These are phyloP conservation scores for Neosilurus hyrtlii DNA, from an alignment of 2,797 vertebrate genomes.

Conservation along the genomic window DNA sequence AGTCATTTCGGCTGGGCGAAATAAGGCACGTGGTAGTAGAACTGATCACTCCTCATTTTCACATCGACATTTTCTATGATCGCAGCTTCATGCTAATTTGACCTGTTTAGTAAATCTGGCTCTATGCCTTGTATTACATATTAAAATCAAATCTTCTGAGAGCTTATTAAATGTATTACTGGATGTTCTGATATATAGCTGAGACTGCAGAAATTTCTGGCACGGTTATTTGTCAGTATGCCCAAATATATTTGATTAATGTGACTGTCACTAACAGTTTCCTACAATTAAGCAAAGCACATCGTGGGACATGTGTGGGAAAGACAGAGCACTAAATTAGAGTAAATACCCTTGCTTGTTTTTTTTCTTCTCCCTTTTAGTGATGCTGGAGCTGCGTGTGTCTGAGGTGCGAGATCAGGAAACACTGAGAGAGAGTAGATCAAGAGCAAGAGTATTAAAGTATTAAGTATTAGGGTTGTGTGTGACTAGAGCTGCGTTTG, in stretches of 20 bases:
- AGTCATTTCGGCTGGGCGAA: no score
- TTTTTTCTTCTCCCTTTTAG: background rate
- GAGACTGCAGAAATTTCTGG: background rate
- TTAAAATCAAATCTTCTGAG: background rate
- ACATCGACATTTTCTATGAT: no score
- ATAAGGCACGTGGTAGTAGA: no score
- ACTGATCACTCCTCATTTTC: no score
- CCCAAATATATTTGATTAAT: background rate
- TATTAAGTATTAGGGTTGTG: no score
- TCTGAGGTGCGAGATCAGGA: background rate
- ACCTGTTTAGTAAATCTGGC: no score
- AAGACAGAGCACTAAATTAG: constrained; percentile 18
- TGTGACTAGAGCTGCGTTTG: constrained; percentile 11
- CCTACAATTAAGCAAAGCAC: background rate
- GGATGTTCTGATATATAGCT: background rate
- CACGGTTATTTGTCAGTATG: background rate
- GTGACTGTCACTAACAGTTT: constrained; percentile 1
- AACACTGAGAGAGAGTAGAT: background rate
- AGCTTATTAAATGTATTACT: background rate
- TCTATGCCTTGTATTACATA: background rate
- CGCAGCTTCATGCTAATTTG: no score
- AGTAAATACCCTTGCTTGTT: constrained; percentile 5
- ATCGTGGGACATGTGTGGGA: background rate
- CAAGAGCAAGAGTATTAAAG: background rate
- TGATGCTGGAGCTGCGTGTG: background rate